These are phyloP conservation scores for Ectemnius cavifrons DNA, from an alignment of 2,888 invertebrate genomes.

Conservation along the genomic window DNA sequence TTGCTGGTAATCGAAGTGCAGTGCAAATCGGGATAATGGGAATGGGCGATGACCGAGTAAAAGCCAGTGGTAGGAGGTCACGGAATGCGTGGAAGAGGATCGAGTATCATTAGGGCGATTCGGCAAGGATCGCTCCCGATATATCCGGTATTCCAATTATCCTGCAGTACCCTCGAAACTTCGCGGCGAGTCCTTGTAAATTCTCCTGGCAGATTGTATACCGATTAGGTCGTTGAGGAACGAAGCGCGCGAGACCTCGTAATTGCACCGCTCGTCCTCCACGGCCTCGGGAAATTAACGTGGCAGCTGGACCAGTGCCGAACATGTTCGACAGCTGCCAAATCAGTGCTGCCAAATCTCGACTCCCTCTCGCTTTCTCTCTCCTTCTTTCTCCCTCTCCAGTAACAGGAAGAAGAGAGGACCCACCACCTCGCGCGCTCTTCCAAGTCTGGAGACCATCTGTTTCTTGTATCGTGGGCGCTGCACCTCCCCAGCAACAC, in stretches of 20 bases:
- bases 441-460: constrained; percentile 57
- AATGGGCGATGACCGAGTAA: no score
- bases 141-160: constrained; percentile 46
- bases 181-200: constrained; percentile 48
- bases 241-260: constrained; percentile 33
- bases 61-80: no score
- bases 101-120: constrained; percentile 32
- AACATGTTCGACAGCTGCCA: constrained; percentile 74
- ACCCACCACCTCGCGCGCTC: constrained; percentile 3
- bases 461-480: constrained; percentile 49
- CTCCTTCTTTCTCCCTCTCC: not conserved
- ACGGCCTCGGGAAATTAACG: constrained; percentile 58
- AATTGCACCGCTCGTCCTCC: constrained; percentile 50
- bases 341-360: constrained; percentile 60
- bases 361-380: constrained; percentile 7
- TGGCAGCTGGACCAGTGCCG: constrained; percentile 62
- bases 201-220: constrained; percentile 57
- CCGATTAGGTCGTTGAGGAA: constrained; percentile 53
- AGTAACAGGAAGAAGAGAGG: not conserved
- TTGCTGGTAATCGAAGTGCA: not conserved
- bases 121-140: constrained; percentile 14
- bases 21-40: not conserved
- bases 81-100: constrained; percentile 14
- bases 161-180: constrained; percentile 31
- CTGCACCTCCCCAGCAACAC: constrained; percentile 16